Percentiles rank a stretch among this genome's conserved stretches.
These are phyloP conservation scores for Patiria pectinifera DNA, from an alignment of 53 echinoderm and acorn worm species.

Conservation along the genomic window DNA sequence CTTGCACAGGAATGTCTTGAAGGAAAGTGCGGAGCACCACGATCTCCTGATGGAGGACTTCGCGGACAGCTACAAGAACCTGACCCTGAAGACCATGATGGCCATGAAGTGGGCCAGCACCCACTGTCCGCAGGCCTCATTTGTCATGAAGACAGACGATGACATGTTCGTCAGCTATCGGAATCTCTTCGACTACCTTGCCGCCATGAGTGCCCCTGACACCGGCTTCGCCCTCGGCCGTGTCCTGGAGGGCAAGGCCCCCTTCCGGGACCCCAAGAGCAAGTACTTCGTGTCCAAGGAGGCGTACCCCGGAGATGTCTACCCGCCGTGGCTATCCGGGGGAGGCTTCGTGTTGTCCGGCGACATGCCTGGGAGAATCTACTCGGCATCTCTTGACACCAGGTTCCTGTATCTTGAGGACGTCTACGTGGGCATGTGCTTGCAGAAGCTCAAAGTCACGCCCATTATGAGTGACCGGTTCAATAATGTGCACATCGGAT, in stretches of 20 bases:
- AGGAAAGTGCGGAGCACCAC: conserved; percentile 55
- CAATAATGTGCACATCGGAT: conserved; percentile 40
- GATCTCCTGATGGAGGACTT: conserved; percentile 74
- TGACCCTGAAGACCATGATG: conserved; percentile 75
- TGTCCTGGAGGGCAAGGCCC: conserved; percentile 56
- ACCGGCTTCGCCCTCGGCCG: conserved; percentile 59
- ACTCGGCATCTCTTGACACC: conserved; percentile 63
- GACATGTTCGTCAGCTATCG: conserved; percentile 73
- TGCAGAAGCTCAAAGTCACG: conserved; percentile 61
- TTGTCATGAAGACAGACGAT: conserved; percentile 77
- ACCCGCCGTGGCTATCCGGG: conserved; percentile 72
- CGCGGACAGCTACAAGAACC: conserved; percentile 62
- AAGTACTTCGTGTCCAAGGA: conserved; percentile 71
- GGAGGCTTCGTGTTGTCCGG: conserved; percentile 75
- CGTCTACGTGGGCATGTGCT: conserved; percentile 70
- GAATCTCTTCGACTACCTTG: conserved; percentile 52
- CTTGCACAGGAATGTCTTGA: not conserved
- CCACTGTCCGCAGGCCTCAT: conserved; percentile 58
- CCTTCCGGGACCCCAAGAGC: conserved; percentile 64
- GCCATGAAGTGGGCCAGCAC: conserved; percentile 75
- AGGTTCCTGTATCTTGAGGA: conserved; percentile 65
- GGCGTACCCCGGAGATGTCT: conserved; percentile 54
- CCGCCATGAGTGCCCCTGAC: conserved; percentile 22
- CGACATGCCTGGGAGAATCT: conserved; percentile 63
- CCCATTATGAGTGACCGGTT: conserved; percentile 40